Base-by-base conservation (phyloP, 2,797 vertebrate genomes). In the Anisognathus igniventris region DNA sequence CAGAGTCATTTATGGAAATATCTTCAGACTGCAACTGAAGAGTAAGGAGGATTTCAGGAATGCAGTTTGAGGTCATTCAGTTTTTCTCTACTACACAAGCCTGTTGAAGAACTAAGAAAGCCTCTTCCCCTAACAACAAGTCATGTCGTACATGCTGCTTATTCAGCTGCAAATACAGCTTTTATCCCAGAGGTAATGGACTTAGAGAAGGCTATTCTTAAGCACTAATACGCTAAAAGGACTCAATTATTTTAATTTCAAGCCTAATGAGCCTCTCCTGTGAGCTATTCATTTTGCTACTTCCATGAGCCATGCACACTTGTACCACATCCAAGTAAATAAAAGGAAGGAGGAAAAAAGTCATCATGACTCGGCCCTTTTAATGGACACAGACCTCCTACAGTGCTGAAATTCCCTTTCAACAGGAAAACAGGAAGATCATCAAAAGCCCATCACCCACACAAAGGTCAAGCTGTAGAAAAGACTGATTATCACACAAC, bases 101-200 rank as follows among this genome's bases (percentile, higher is more conserved):
- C 89, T 68, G 56, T 48, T 3, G 0, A n/a, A 65, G 68, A 77
- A 64, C 57, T 83, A 86, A 64, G 90, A 86, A 96, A 95, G 88
- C 71, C 47, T 96, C 94, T 75, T 72, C 13, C 85, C 93, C 50
- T 86, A 96, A 90, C 89, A 96, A 94, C 89, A 93, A 88, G 78
- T 86, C 76, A 40, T 83, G 88, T 87, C 86, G 89, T 71, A 90
- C 82, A 85, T 4, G 71, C 58, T 90, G 84, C 88, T 95, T 79
- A 85, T 91, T 96, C 88, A 93, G 75, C 94, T 91, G 83, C 92
- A 97, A 96, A 95, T 76, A 76, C 48, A 1, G 76, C 96, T 96
- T 96, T 96, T 92, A 95, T 97, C 91, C 87, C 66, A 64, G 75
- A 89, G 78, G 74, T 92, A 97, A 98, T 90, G 89, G 90, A 83